A percentile compares a stretch with the other conserved stretches of the same genome.
These are phyloP conservation scores for Platichthys flesus DNA, from an alignment of 2,113 vertebrate genomes.

Conservation along the genomic window DNA sequence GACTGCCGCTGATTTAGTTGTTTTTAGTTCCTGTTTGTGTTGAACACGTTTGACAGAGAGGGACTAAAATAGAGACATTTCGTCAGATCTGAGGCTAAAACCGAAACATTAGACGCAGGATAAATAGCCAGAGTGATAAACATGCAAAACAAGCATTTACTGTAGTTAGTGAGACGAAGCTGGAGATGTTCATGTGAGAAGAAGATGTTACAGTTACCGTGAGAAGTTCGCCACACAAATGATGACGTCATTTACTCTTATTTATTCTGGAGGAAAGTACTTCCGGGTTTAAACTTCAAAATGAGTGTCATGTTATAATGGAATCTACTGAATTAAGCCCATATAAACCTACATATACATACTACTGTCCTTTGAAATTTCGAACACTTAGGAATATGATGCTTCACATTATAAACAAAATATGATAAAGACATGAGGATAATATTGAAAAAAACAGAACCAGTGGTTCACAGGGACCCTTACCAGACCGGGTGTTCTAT, in stretches of 20 bases:
- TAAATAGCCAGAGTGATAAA: background rate
- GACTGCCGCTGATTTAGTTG: background rate
- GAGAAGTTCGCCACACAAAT: constrained; percentile 11
- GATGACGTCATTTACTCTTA: background rate
- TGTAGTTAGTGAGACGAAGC: background rate
- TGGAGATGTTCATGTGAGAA: background rate
- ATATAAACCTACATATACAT: too few relatives aligned
- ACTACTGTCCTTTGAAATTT: too few relatives aligned
- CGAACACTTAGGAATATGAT: too few relatives aligned
- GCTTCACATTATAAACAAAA: too few relatives aligned
- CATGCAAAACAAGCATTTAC: background rate
- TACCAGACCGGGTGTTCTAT: too few relatives aligned
- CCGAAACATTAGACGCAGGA: background rate
- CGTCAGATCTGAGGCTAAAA: background rate
- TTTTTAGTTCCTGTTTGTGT: background rate
- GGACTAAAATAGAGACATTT: background rate
- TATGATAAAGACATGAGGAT: too few relatives aligned
- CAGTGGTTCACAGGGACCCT: too few relatives aligned
- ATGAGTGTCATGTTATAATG: constrained; percentile 5
- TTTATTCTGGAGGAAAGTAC: rapidly evolving
- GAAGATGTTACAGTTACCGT: constrained; percentile 30
- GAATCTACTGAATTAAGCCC: too few relatives aligned
- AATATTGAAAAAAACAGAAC: too few relatives aligned
- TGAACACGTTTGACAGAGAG: background rate
- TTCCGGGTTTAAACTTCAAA: constrained; percentile 51